phyloP scores from a whole-genome alignment of 2,888 invertebrate species.

The Mesorhabditis spiculigera region DNA sequence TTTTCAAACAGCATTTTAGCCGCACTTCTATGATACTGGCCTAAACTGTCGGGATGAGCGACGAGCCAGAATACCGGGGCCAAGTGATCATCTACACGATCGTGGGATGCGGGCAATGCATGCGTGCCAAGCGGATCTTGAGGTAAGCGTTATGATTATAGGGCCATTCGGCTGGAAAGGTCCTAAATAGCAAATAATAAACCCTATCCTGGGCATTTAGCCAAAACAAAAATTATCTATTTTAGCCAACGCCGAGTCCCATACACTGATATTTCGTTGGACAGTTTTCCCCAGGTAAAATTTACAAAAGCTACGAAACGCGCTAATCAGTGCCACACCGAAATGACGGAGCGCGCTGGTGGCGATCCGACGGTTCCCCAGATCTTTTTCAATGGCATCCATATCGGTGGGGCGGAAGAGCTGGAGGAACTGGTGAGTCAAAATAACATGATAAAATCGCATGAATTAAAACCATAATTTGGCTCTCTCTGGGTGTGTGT shows the following conservation, averaged over 20 bases:
- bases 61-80: constrained; percentile 13
- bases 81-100: constrained; percentile 29
- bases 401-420: constrained; percentile 60
- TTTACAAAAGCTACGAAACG: constrained; percentile 8
- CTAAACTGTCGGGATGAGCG: background rate
- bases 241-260: constrained; percentile 46
- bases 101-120: constrained; percentile 24
- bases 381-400: constrained; percentile 60
- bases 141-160: background rate
- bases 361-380: constrained; percentile 59
- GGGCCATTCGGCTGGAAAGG: too few species aligned
- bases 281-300: constrained; percentile 56
- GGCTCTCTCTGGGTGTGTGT: too few species aligned
- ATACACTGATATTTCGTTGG: constrained; percentile 59
- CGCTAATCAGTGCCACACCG: constrained; percentile 41
- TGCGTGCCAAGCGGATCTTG: constrained; percentile 16
- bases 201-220: too few species aligned
- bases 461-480: too few species aligned
- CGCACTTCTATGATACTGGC: too few species aligned
- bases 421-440: constrained; percentile 56
- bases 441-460: background rate
- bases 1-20: too few species aligned
- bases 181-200: too few species aligned
- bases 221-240: too few species aligned
- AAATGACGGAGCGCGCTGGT: constrained; percentile 52